Conservation (phyloP, 2,797 vertebrate genomes). For the Enteromius paludinosus region DNA sequence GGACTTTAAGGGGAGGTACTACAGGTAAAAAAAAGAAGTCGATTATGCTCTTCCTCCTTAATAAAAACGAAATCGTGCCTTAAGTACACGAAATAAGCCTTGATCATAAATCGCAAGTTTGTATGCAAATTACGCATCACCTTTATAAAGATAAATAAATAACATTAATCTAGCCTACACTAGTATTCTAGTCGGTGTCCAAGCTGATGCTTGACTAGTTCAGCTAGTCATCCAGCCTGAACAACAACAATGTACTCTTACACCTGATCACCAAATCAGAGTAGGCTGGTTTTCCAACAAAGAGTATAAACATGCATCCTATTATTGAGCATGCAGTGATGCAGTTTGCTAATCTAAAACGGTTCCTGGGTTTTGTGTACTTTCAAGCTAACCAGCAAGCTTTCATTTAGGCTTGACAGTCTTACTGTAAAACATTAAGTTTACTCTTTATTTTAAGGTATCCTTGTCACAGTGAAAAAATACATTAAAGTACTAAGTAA, state of each 20-base stretch:
- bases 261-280: neutral
- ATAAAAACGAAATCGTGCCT: neutral
- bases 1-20: slow-evolving; percentile 1
- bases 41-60: neutral
- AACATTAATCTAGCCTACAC: neutral
- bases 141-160: neutral
- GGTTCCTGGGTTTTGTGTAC: neutral
- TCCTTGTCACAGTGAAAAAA: too few relatives aligned
- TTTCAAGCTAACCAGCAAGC: neutral
- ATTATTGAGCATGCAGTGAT: neutral
- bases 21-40: neutral
- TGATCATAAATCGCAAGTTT: neutral
- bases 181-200: neutral
- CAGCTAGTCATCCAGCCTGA: neutral
- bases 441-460: too few relatives aligned
- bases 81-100: neutral
- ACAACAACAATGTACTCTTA: neutral
- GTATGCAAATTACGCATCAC: neutral
- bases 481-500: too few relatives aligned
- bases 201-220: neutral
- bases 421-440: neutral
- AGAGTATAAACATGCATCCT: neutral
- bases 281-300: neutral
- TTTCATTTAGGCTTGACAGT: neutral
- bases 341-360: neutral